Percentiles rank a stretch among this genome's conserved stretches.
Evolutionary conservation across 2,797 vertebrate genomes (phyloP).

Genomic region (Vireo griseus): DNA sequence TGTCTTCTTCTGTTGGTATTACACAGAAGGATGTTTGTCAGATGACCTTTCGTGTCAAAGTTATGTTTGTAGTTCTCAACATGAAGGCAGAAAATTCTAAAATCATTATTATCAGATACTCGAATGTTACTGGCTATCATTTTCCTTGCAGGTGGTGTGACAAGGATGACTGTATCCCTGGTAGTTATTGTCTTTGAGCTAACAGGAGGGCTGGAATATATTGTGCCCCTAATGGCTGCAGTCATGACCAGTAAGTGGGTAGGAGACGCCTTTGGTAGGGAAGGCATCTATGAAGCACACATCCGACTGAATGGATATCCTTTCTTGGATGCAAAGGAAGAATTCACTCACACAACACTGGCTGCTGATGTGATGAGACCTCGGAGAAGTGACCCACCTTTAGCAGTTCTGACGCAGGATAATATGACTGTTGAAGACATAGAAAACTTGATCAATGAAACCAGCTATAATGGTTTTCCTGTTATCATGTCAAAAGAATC

Average conservation of each 20-base stretch:
- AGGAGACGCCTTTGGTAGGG: slow-evolving; percentile 95
- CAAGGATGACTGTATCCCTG: slow-evolving; percentile 97
- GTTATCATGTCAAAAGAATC: slow-evolving; percentile 98
- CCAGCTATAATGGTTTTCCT: slow-evolving; percentile 96
- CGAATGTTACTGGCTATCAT: background rate
- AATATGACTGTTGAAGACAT: slow-evolving; percentile 96
- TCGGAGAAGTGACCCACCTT: slow-evolving; percentile 84
- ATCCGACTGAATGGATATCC: slow-evolving; percentile 98
- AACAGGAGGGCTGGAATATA: slow-evolving; percentile 96
- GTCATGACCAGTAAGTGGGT: slow-evolving; percentile 99
- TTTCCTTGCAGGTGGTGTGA: slow-evolving; percentile 87
- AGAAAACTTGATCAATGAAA: slow-evolving; percentile 91
- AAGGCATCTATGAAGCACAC: slow-evolving; percentile 97
- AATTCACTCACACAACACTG: slow-evolving; percentile 95
- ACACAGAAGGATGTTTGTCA: background rate
- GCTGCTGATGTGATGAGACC: slow-evolving; percentile 98
- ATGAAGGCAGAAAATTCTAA: background rate
- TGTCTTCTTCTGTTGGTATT: background rate
- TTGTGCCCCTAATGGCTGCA: slow-evolving; percentile 97
- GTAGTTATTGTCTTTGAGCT: slow-evolving; percentile 98
- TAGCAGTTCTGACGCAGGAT: slow-evolving; percentile 94
- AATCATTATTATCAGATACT: background rate
- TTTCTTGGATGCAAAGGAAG: slow-evolving; percentile 97
- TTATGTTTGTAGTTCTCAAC: background rate
- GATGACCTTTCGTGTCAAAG: background rate